phyloP scores from a whole-genome alignment of 1,140 invertebrate genomes.

The Cepaea nemoralis region DNA sequence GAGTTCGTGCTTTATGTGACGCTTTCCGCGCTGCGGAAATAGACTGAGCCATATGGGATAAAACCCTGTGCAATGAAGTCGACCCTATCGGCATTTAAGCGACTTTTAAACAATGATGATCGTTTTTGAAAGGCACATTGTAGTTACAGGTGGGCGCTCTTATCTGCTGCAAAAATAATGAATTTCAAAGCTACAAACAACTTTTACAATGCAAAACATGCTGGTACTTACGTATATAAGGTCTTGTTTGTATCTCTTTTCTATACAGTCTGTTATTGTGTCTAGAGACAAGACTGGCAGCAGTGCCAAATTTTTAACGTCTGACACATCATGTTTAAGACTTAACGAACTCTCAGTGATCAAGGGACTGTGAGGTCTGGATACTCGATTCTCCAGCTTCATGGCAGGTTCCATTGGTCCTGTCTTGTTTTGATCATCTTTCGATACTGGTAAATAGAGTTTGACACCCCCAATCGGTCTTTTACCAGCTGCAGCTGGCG shows the following conservation, averaged over 20 bases:
- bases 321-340: neutral
- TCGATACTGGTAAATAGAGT: neutral
- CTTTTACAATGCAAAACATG: neutral
- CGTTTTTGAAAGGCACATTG: no score
- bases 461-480: neutral
- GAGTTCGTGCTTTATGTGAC: no score
- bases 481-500: no score
- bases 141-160: no score
- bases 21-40: no score
- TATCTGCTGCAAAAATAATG: no score
- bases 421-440: neutral
- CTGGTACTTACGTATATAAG: constrained; percentile 44
- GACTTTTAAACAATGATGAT: no score
- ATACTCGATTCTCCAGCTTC: neutral
- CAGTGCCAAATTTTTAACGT: constrained; percentile 1
- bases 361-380: neutral
- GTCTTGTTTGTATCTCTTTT: constrained; percentile 12
- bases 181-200: no score
- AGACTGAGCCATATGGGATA: no score
- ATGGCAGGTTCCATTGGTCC: neutral
- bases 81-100: no score
- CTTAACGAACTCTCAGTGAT: neutral
- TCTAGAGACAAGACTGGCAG: constrained; percentile 15
- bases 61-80: no score
- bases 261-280: constrained; percentile 2